Percentiles rank a stretch among this genome's conserved stretches.
These are phyloP conservation scores for Ramazzottius varieornatus DNA, from an alignment of 2,888 invertebrate species.

Conservation along the genomic window DNA sequence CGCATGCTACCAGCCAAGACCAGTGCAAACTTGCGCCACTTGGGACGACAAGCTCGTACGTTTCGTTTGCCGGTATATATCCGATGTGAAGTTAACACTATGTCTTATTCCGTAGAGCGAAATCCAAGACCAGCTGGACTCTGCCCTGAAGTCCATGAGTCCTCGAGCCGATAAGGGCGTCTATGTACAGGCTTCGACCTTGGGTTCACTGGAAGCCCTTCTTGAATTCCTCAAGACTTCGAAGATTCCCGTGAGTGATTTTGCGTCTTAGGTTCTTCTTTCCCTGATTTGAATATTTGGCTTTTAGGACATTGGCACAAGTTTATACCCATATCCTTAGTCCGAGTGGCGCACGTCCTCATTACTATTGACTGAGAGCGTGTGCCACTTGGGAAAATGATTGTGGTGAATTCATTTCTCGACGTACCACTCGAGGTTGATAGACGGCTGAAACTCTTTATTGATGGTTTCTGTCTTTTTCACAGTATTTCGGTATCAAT, in stretches of 20 bases:
- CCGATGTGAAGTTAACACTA: no score
- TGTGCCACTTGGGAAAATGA: no score
- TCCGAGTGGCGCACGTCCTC: no score
- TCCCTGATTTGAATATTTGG: not conserved
- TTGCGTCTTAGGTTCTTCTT: constrained; percentile 7
- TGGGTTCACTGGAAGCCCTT: constrained; percentile 87
- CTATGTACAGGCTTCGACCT: constrained; percentile 96
- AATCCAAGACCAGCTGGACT: constrained; percentile 56
- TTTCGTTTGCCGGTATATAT: no score
- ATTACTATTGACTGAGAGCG: no score
- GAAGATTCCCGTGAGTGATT: constrained; percentile 60
- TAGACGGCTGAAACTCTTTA: not conserved
- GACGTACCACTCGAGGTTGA: no score
- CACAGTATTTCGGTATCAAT: constrained; percentile 81
- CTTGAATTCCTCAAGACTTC: constrained; percentile 68
- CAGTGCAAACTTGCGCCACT: no score
- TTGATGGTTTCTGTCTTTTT: constrained; percentile 14
- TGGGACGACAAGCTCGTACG: no score
- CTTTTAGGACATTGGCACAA: not conserved
- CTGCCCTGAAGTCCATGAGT: constrained; percentile 71
- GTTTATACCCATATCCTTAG: no score
- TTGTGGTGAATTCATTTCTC: no score
- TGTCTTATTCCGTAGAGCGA: constrained; percentile 41
- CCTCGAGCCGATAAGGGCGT: constrained; percentile 60
- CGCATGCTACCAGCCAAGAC: no score